Evolutionary conservation across 1,140 invertebrate genomes (phyloP).

Genomic region (Bombus picipes): DNA sequence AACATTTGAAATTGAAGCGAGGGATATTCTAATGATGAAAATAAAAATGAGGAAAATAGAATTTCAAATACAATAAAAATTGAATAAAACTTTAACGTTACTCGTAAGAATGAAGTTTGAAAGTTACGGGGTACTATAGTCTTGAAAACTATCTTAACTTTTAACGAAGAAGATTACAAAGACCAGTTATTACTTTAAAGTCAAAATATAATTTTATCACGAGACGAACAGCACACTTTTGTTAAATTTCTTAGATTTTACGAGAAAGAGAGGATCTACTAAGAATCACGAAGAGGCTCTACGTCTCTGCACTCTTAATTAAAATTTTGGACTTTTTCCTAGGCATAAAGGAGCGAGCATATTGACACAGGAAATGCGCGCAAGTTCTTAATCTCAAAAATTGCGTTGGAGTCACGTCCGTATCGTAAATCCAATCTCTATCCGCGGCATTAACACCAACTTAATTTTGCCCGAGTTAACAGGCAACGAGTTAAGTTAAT

Average conservation of each 20-base stretch:
- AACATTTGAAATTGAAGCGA: too few relatives aligned
- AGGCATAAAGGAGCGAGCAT: background rate
- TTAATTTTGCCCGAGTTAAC: background rate
- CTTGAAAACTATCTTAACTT: too few relatives aligned
- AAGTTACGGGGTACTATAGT: too few relatives aligned
- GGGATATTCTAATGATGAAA: background rate
- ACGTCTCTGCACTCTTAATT: background rate
- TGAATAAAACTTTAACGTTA: too few relatives aligned
- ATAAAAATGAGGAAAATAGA: background rate
- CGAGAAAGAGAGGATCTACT: background rate
- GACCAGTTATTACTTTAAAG: background rate
- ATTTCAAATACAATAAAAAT: background rate
- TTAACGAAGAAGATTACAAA: background rate
- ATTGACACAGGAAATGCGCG: conserved; percentile 15
- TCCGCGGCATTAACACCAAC: conserved; percentile 4
- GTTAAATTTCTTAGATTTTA: background rate
- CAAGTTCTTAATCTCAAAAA: conserved; percentile 18
- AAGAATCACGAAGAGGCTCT: background rate
- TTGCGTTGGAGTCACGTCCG: background rate
- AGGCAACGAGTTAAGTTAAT: background rate
- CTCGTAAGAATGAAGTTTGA: too few relatives aligned
- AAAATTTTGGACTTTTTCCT: conserved; percentile 16
- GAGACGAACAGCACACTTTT: background rate
- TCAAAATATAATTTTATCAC: background rate
- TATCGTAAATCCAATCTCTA: conserved; percentile 28